phyloP scores from a whole-genome alignment of 1,140 invertebrate genomes.

The Nasonia vitripennis region DNA sequence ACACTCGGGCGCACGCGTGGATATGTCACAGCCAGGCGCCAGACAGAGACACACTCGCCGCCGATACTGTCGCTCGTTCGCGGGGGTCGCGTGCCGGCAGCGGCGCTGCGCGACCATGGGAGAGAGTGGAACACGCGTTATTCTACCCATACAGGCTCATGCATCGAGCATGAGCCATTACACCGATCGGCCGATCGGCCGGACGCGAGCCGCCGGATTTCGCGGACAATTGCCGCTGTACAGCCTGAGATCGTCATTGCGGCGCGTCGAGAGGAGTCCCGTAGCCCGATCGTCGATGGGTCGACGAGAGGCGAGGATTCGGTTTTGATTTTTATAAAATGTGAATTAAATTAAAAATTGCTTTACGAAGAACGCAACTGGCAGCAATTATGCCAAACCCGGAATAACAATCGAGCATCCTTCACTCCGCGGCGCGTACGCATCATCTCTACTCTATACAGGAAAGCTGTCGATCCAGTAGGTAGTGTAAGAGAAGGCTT shows the following conservation, averaged over 20 bases:
- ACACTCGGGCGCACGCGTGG: conserved; percentile 37
- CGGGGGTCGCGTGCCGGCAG: conserved; percentile 39
- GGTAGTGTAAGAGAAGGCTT: not conserved
- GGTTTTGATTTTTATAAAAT: too few species aligned
- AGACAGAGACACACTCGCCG: not conserved
- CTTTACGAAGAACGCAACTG: too few species aligned
- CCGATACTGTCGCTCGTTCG: not conserved
- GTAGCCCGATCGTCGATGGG: too few species aligned
- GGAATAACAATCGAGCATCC: conserved; percentile 4
- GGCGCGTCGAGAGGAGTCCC: too few species aligned
- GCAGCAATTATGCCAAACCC: not conserved
- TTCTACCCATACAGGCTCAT: not conserved
- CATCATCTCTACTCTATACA: not conserved
- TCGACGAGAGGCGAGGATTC: too few species aligned
- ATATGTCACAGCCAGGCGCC: conserved; percentile 37
- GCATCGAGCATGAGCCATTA: conserved; percentile 47
- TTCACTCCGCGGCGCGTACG: not conserved
- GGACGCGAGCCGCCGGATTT: not conserved
- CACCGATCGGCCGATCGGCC: conserved; percentile 13
- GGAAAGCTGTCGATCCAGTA: conserved; percentile 10
- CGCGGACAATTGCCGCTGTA: not conserved
- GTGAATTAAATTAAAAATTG: not conserved
- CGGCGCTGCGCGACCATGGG: not conserved
- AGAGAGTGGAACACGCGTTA: not conserved
- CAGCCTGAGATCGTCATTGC: too few species aligned